phyloP scores from a whole-genome alignment of 2,797 vertebrate species.

The Tenualosa ilisha region DNA sequence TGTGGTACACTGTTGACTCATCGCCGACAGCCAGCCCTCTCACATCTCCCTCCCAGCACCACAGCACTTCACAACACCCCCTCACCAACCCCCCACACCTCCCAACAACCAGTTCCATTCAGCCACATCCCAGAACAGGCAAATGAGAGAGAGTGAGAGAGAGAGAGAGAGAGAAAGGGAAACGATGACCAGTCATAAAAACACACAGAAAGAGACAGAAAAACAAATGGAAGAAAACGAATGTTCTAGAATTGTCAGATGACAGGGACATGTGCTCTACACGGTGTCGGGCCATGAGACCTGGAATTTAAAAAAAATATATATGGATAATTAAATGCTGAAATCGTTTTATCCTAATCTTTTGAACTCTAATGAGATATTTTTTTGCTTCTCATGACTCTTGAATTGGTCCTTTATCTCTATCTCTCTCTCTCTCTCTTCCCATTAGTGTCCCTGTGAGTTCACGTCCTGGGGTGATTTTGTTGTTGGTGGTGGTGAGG shows the following conservation, averaged over 20 bases:
- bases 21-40: constrained; percentile 39
- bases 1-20: constrained; percentile 62
- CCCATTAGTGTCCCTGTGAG: background rate
- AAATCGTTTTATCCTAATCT: background rate
- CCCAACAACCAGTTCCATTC: constrained; percentile 59
- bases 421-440: constrained; percentile 26
- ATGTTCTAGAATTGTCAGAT: constrained; percentile 47
- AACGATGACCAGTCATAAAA: background rate
- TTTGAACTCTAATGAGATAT: constrained; percentile 24
- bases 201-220: background rate
- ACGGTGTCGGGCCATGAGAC: background rate
- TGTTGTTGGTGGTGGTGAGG: background rate
- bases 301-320: background rate
- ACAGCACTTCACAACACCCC: background rate
- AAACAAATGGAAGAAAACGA: constrained; percentile 24
- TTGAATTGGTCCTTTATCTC: background rate
- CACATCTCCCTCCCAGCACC: background rate
- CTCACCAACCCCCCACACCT: background rate
- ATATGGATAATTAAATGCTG: background rate
- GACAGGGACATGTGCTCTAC: constrained; percentile 44
- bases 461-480: constrained; percentile 30
- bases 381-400: constrained; percentile 5
- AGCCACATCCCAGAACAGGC: constrained; percentile 42
- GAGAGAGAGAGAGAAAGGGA: background rate
- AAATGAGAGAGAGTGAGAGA: background rate